Percentiles rank a stretch among this genome's conserved stretches.
Conservation (phyloP, 2,113 vertebrate genomes). For the Promerops cafer region DNA sequence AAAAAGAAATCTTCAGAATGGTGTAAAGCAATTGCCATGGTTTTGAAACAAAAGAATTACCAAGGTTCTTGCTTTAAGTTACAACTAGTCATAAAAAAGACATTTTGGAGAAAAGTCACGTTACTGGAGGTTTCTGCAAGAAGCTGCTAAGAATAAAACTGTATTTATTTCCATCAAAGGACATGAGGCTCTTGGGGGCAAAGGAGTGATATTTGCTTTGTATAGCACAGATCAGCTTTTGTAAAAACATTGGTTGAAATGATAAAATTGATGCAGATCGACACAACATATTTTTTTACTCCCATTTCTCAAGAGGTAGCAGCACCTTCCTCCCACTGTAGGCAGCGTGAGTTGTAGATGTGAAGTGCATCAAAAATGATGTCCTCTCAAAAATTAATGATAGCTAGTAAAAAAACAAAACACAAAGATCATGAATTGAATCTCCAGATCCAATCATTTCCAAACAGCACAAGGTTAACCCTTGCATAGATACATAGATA, state of each 20-base stretch:
- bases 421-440: background rate
- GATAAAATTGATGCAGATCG: background rate
- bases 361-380: background rate
- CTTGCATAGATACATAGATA: background rate
- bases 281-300: background rate
- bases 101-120: background rate
- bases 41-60: background rate
- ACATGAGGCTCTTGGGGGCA: background rate
- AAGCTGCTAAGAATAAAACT: conserved; percentile 13
- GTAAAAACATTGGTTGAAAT: background rate
- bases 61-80: background rate
- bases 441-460: background rate
- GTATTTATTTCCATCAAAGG: background rate
- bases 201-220: background rate
- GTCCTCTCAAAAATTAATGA: background rate
- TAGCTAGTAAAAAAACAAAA: background rate
- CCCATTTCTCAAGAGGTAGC: background rate
- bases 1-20: background rate
- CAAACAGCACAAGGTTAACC: background rate
- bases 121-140: background rate
- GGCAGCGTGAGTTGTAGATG: background rate
- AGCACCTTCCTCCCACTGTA: background rate
- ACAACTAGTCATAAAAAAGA: background rate
- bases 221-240: background rate
- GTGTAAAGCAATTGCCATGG: background rate